Base-by-base conservation (phyloP, 1,140 invertebrate genomes). In the Aphaenogaster floridana region DNA sequence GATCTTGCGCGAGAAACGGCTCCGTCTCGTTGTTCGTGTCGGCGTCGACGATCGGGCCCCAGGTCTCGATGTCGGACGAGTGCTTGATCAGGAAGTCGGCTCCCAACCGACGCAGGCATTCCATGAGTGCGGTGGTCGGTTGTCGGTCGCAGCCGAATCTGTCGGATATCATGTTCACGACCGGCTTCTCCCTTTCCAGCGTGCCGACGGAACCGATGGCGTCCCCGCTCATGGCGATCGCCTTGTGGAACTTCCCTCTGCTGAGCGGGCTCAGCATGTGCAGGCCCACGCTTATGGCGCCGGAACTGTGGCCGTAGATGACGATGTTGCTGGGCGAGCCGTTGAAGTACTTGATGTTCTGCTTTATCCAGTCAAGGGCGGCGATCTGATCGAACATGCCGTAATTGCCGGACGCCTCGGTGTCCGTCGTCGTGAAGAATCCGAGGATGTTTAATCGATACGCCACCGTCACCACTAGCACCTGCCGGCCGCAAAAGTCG, bases 311-410 rank as follows among this genome's bases (percentile, higher is more conserved):
- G 0, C 99, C 99, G 93, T 98, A 98, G 8, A 99, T 96, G 17
- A 98, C 98, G 0, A 99, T 97, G 83, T 98, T 97, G 21, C 97
- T 96, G 0, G 97, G 95, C 90, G 99, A 97, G 0, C 99, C 99
- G 21, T 98, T 98, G 93, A 99, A 99, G 61, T 95, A 93, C 80
- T 97, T 96, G 15, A 99, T 99, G 93, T 99, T 99, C 63, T 97
- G 97, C 92, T 98, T 97, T 0, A 99, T 96, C 98, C 98, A 99
- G 89, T 97, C 96, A 42, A 99, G 94, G 0, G 98, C 98, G 7
- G 98, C 97, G 54, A 98, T 96, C 96, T 99, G 99, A 92, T 99
- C 99, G 95, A 98, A 96, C 90, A 99, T 95, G 0, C 99, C 99
- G 91, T 97, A 98, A 95, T 99, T 99, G 15, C 99, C 99, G 0